Evolutionary conservation across 2,888 invertebrate genomes (phyloP), one percentile per base, ranked within the genome.

Genomic region (Neria commutata): DNA sequence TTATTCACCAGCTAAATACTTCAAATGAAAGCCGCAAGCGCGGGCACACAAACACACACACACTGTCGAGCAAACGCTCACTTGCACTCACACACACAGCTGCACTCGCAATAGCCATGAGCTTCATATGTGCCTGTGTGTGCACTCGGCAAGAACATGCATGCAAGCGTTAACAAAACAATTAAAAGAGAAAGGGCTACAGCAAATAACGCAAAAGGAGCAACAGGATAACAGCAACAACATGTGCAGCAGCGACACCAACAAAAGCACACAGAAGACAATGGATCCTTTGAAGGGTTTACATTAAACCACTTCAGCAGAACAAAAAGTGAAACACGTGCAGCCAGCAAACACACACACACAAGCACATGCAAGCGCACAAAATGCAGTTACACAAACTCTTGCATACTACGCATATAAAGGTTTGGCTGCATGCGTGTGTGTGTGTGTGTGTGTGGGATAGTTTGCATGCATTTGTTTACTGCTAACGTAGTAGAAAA

Each of bases 1-100:
- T 69, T 71, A 69, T 70, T 67, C 67, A 64, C 71, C 61, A 62
- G 62, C 64, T 64, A 70, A 69, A 66, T 64, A 67, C 64, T 66
- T 58, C 54, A 63, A 67, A 62, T 67, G 64, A 63, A 48, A 65
- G 37, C 46, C 47, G 25, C 58, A 52, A 58, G 61, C 56, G 69
- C 53, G 57, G n/a, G 29, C 8, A 37, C 37, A 14, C n/a, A 8
- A 17, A 37, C 37, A 37, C 37, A 37, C n/a, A 37, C 37, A 37
- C 37, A 37, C 37, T 14, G 10, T 14, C 37, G n/a, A 4, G n/a
- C 37, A 37, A 10, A 37, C n/a, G 29, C 11, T 29, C 29, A 19
- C 19, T 19, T 42, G 14, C 42, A 42, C 42, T 42, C 14, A 19
- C 5, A 8, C 42, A 42, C 4, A 42, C 42, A 42, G 14, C 29